Evolutionary conservation across 2,888 invertebrate genomes (phyloP), one percentile per base, ranked within the genome.

Genomic region (Polymixis flavicincta): DNA sequence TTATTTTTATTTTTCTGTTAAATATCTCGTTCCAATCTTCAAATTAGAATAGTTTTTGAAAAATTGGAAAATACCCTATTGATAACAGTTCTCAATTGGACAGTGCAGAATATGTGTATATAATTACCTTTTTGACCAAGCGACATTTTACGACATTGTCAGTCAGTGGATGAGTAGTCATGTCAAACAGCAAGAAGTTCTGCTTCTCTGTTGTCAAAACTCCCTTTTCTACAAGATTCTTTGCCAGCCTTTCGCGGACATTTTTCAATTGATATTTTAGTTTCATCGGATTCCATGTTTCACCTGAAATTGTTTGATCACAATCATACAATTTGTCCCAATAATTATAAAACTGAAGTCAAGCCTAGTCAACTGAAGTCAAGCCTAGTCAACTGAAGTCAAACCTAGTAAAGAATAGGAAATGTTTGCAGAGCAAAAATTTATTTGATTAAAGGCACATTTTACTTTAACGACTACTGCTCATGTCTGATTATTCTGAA

Each of bases 201-300:
- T 99, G 99, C 97, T 99, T 99, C 95, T 99, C 99, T 78, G 99
- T 99, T 80, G 99, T 99, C 87, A 99, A 97, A 60, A 99, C 99
- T 87, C 99, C 99, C 95, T 99, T 99, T 95, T 99, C 99, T 55
- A 99, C 99, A 90, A 99, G 97, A 97, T 99, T 99, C 96, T 99
- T 99, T 64, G 99, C 99, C 92, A 99, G 97, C 91, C 99, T 97
- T 97, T 99, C 99, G 88, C 99, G 97, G 7, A 99, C 99, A 97
- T 99, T 99, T 95, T 99, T 98, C 92, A 99, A 97, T 95, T 99
- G 99, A 96, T 99, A 99, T 91, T 99, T 98, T 89, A 99, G 97
- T 95, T 99, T 99, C 92, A 99, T 97, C 52, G 99, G 99, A 96
- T 99, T 99, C 99, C 99, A 99, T 87, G 99, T 99, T 97, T 99